Base-by-base conservation (phyloP, 2,113 vertebrate genomes). In the Cisticola juncidis region DNA sequence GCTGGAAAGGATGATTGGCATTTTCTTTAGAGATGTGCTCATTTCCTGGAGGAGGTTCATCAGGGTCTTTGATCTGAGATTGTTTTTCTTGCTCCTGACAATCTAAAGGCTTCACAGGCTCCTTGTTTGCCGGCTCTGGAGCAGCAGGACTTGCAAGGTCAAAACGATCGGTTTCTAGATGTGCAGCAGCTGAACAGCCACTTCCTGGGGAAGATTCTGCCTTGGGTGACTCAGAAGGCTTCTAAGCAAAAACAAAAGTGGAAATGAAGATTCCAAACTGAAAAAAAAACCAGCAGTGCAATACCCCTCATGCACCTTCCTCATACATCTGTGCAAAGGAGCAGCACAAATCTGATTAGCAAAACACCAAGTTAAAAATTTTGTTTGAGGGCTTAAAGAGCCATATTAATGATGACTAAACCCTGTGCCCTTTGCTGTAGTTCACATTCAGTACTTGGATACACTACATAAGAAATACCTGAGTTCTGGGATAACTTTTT, bases 201-300 rank as follows among this genome's bases (percentile, higher is more conserved):
- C 12, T 21, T 51, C 65, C 93, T 65, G 50, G 70, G 47, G 69
- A 29, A 94, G 58, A 72, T 40, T 93, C 81, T 44, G 69, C 26
- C 40, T 94, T 92, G 31, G 50, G 36, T 29, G 85, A 81, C 42
- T 96, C 94, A 50, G 69, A 80, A 72, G 81, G 40, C 44, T 97
- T 97, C 98, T 98, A 93, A 69, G 47, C 6, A 96, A 88, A 96
- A 92, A 62, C 28, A 94, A 60, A 94, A 94, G 33, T 50, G 76
- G 50, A 96, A 92, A 90, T 35, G 14, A 86, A 25, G 10, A 82
- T 60, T 95, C 13, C 80, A 87, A 90, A 95, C n/a, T 62, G 60
- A 86, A 93, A 77, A 12, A 64, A 65, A 38, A 36, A 38, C 38
- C 38, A n/a, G n/a, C 22, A 44, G n/a, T 26, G 31, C 15, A 13